These are phyloP conservation scores for Eolophus roseicapilla DNA, from an alignment of 2,113 vertebrate genomes.

Conservation along the genomic window DNA sequence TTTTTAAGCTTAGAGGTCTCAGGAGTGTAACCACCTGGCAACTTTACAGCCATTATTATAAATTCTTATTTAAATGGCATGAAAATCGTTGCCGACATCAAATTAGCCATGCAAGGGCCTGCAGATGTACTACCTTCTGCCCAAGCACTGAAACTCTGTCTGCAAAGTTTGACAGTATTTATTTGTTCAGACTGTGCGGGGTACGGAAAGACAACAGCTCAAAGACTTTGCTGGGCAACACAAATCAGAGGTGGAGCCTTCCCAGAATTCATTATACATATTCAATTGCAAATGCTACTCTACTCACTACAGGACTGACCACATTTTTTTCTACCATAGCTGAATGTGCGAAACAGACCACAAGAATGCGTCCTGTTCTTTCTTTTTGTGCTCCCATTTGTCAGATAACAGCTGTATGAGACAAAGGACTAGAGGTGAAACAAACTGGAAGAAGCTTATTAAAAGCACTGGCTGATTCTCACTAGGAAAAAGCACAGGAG, in stretches of 20 bases:
- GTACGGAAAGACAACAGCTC: not conserved
- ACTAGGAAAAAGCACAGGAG: not conserved
- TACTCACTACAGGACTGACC: not conserved
- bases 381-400: not conserved
- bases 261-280: not conserved
- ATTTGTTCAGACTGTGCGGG: slow-evolving; percentile 41
- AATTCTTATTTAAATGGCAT: slow-evolving; percentile 72
- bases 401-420: not conserved
- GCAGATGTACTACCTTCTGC: slow-evolving; percentile 66
- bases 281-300: not conserved
- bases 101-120: slow-evolving; percentile 71
- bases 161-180: slow-evolving; percentile 35
- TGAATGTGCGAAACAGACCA: not conserved
- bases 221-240: not conserved
- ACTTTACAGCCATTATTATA: slow-evolving; percentile 64
- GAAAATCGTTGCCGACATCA: slow-evolving; percentile 67
- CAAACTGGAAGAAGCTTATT: not conserved
- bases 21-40: slow-evolving; percentile 52
- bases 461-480: not conserved
- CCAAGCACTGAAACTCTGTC: not conserved
- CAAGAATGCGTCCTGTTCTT: not conserved
- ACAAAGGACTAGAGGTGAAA: not conserved
- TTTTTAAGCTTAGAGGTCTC: not conserved
- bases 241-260: not conserved
- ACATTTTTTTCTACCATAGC: not conserved